Evolutionary conservation across 2,113 vertebrate species (phyloP).

Genomic region (Oriolus oriolus): DNA sequence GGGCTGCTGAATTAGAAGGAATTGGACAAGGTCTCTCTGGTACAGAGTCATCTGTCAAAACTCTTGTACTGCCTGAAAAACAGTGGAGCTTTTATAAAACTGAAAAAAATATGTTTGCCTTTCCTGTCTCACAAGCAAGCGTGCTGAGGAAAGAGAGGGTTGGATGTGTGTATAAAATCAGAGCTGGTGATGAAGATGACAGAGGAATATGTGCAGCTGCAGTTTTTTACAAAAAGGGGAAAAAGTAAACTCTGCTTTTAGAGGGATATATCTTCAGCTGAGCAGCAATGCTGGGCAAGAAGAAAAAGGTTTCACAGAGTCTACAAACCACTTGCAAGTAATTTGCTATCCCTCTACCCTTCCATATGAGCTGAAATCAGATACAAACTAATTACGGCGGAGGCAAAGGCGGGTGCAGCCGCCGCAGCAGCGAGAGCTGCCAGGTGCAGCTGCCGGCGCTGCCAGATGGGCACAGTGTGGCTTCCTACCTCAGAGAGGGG

Average conservation of each 20-base stretch:
- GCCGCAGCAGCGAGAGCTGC: not conserved
- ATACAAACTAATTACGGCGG: not conserved
- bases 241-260: not conserved
- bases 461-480: slow-evolving; percentile 45
- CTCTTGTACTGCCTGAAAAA: not conserved
- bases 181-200: not conserved
- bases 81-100: not conserved
- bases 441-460: not conserved
- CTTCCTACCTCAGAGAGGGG: not conserved
- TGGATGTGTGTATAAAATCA: not conserved
- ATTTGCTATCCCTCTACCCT: not conserved
- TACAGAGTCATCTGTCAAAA: not conserved
- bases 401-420: not conserved
- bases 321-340: not conserved
- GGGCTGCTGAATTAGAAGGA: not conserved
- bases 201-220: not conserved
- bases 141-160: not conserved
- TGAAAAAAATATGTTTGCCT: not conserved
- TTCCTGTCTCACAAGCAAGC: not conserved
- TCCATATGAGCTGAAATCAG: slow-evolving; percentile 4
- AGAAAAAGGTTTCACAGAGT: not conserved
- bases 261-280: not conserved
- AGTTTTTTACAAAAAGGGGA: not conserved
- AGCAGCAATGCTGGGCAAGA: not conserved
- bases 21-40: fast-evolving